Percentiles rank a stretch among this genome's conserved stretches.
phyloP scores from a whole-genome alignment of 2,797 vertebrate genomes.

The Urosaurus nigricauda region DNA sequence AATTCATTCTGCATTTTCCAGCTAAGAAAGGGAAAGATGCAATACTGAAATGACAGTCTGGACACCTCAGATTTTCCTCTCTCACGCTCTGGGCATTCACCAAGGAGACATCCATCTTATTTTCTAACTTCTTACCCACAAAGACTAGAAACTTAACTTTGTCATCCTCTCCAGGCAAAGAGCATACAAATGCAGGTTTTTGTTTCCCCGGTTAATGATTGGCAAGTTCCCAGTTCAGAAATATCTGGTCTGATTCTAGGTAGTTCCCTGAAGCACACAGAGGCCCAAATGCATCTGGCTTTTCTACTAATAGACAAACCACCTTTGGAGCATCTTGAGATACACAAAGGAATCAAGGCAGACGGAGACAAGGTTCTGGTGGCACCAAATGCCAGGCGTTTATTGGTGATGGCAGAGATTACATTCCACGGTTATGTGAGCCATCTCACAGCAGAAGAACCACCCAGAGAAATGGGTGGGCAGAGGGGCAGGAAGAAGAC shows the following conservation, averaged over 20 bases:
- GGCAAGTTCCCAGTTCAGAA: too few species aligned
- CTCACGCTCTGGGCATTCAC: background rate
- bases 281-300: too few species aligned
- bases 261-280: too few species aligned
- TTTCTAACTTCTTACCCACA: too few species aligned
- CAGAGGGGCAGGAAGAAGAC: background rate
- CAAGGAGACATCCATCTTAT: fast-evolving
- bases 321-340: too few species aligned
- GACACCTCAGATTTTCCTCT: background rate
- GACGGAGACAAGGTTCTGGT: background rate
- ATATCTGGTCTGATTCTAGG: too few species aligned
- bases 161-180: too few species aligned
- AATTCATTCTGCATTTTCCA: background rate
- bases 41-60: background rate
- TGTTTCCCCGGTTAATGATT: too few species aligned
- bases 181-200: too few species aligned
- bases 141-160: background rate
- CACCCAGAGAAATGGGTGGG: background rate
- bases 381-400: background rate
- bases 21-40: background rate
- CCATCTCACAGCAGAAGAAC: fast-evolving
- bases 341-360: background rate
- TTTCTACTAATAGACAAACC: background rate
- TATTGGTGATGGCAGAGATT: background rate
- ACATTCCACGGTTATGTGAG: background rate